Conservation (phyloP, 1,140 invertebrate species). For the Bombus impatiens region DNA sequence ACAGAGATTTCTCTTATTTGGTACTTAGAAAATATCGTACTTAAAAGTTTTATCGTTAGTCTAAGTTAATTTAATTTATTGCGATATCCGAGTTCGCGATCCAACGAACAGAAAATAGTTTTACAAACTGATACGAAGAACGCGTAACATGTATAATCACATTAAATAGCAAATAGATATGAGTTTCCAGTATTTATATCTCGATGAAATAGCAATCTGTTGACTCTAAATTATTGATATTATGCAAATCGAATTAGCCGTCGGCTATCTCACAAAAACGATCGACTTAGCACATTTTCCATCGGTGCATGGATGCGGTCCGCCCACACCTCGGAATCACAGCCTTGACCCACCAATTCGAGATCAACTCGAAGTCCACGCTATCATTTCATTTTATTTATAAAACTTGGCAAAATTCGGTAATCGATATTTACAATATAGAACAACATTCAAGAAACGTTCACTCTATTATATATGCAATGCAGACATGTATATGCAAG, state of each 20-base stretch:
- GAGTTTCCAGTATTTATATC: background rate
- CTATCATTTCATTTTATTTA: background rate
- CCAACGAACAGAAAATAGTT: background rate
- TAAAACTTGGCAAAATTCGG: background rate
- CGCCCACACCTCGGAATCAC: background rate
- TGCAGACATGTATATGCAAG: no score
- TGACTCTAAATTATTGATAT: constrained; percentile 22
- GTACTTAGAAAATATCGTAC: background rate
- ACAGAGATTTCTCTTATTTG: background rate
- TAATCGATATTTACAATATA: background rate
- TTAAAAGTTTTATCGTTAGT: background rate
- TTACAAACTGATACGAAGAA: background rate
- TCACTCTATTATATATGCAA: no score
- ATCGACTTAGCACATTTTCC: constrained; percentile 35
- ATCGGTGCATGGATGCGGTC: background rate
- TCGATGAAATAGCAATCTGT: constrained; percentile 1
- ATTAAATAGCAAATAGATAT: background rate
- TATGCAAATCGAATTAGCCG: constrained; percentile 35
- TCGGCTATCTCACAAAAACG: constrained; percentile 15
- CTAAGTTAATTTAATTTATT: background rate
- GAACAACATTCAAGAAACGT: background rate
- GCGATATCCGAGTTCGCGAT: background rate
- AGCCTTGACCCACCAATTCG: constrained; percentile 17
- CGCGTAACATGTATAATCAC: background rate
- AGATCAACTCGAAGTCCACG: background rate